phyloP scores from a whole-genome alignment of 1,140 invertebrate species.

The Teleopsis dalmanni region DNA sequence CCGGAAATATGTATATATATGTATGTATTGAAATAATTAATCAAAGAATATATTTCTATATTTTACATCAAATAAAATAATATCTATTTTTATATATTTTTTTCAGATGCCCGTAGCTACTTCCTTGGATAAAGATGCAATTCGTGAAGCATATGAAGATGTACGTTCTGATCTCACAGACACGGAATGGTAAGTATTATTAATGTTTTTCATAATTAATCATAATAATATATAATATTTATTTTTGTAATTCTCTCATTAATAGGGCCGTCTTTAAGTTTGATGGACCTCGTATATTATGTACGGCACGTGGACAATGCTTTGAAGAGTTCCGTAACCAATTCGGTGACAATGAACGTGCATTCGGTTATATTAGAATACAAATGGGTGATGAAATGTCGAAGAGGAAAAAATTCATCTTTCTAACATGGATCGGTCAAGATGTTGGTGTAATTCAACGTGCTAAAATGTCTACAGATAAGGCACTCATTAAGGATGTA shows the following conservation, averaged over 20 bases:
- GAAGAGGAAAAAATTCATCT: constrained; percentile 68
- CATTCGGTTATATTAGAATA: constrained; percentile 63
- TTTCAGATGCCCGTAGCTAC: constrained; percentile 56
- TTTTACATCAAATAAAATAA: too few relatives aligned
- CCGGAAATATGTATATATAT: too few relatives aligned
- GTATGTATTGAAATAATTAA: too few relatives aligned
- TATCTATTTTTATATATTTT: too few relatives aligned
- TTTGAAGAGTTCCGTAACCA: constrained; percentile 60
- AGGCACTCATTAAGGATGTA: constrained; percentile 65
- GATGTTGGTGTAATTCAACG: constrained; percentile 64
- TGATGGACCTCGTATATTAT: constrained; percentile 57
- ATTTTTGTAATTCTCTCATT: background rate
- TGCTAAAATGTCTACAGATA: constrained; percentile 73
- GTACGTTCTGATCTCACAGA: constrained; percentile 56
- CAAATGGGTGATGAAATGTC: constrained; percentile 75
- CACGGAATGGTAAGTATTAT: constrained; percentile 51
- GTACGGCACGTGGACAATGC: constrained; percentile 55
- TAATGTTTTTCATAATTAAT: background rate
- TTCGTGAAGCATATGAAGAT: constrained; percentile 60
- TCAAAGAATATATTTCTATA: too few relatives aligned
- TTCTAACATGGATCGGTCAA: constrained; percentile 68
- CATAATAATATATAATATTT: background rate
- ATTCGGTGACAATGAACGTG: constrained; percentile 62
- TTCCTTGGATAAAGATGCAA: constrained; percentile 54
- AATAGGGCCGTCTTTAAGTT: constrained; percentile 64